Evolutionary conservation across 64 coral and sea anemone genomes (phyloP), one percentile per base, ranked within the genome.

Genomic region (Acropora yongei): DNA sequence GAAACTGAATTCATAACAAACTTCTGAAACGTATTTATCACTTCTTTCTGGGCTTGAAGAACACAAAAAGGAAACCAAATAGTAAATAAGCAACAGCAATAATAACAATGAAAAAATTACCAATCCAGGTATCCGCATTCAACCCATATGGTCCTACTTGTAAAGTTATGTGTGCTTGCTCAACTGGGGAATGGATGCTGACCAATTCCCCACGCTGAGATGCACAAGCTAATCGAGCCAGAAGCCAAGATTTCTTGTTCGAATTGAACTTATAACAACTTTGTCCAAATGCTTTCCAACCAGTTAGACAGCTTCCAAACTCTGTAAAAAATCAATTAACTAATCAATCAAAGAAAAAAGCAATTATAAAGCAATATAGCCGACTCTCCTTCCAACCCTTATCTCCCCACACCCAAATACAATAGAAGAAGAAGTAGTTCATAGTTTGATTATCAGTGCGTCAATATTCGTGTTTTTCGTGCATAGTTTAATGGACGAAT

Each of bases 261-360:
- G 73, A 49, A 17, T 87, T 97, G 42, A 94, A 91, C 79, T 91
- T 78, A 51, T 97, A 97, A 82, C 95, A 97, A 41, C 82, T 94
- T 49, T 97, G 95, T 10, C 95, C 95, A 18, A 82, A 94, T 44
- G 88, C 88, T 84, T 97, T 97, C 95, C 95, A 97, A 20, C 95
- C 95, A 5, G 82, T 68, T 17, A 50, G 57, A 40, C 95, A 97
- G 16, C 71, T 88, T 48, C 95, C 95, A 79, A 94, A 91, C 60
- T 97, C 95, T 97, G 11, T 20, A 60, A n/a, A 43, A 57, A 11
- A 48, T 30, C 30, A 30, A 30, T 30, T 30, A 30, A 30, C 30
- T 30, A 30, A 30, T 30, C 30, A 30, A 30, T 30, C 30, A 30
- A 30, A 44, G 42, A 55, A 55, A 55, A 55, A 55, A 9, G 50